Evolutionary conservation across 37 sponge, comb jelly and placozoan genomes (phyloP), one percentile per base, ranked within the genome.

Genomic region (Cladorhizidae sp.): DNA sequence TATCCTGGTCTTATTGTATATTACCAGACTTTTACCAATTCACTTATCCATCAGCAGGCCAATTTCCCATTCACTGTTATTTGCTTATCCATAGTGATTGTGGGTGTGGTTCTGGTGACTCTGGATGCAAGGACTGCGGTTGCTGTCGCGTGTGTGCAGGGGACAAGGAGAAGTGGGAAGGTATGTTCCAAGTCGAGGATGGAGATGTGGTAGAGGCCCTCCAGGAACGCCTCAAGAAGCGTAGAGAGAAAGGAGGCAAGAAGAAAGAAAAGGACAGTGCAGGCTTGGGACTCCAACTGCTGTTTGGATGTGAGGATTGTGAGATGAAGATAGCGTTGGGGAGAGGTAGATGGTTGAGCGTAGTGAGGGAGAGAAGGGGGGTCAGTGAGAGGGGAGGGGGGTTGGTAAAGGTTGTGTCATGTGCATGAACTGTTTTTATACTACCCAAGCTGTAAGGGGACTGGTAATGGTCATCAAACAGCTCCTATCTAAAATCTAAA

Each of bases 81-180:
- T 58, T n/a, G n/a, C n/a, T 58, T 26, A 21, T 26, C 26, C 26
- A 18, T 57, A 97, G 97, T 65, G 86, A 80, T 57, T 97, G 97
- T 90, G 97, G 97, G 35, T 97, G 97, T 84, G 97, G 97, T 11
- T 57, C 80, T 40, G 97, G 97, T 52, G 95, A 94, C 65, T 89
- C 95, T 65, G 97, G 97, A 54, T 97, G 97, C 70, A 41, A 69
- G 22, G 78, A 77, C 31, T 97, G 97, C 83, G 97, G 97, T n/a
- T 89, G 85, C 56, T 97, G 97, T 54, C 86, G 91, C 67, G 85
- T 86, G 57, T 97, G 97, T 76, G 94, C 84, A 0, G 95, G 88
- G 33, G 91, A 87, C 39, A 77, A 67, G 52, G 92, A 90, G 52
- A 32, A 35, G 57, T 88, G 88, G 88, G 88, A 78, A 72, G 83